A percentile compares a stretch with the other conserved stretches of the same genome.
These are phyloP conservation scores for Portunus trituberculatus DNA, from an alignment of 1,140 invertebrate species.

Conservation along the genomic window DNA sequence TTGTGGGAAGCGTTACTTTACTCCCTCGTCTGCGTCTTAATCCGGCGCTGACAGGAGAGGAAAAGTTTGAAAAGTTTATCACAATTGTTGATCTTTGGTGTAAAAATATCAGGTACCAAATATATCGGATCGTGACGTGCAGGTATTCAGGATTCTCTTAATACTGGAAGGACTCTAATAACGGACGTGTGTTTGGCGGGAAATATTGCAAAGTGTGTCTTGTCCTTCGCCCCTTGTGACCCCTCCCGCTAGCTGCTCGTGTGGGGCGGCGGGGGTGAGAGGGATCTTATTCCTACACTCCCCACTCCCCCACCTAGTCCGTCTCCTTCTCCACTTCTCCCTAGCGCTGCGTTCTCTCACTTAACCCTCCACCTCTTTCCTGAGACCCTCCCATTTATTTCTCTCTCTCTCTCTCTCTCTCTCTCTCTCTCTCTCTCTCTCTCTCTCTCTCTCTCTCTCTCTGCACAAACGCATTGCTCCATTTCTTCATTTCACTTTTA, in stretches of 20 bases:
- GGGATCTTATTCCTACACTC: neutral
- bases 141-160: neutral
- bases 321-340: neutral
- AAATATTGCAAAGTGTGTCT: neutral
- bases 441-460: constrained; percentile 31
- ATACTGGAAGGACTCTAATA: neutral
- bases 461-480: neutral
- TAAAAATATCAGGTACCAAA: neutral
- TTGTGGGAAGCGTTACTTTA: too few species aligned
- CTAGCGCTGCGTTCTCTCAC: neutral
- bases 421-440: constrained; percentile 29
- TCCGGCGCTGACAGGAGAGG: neutral
- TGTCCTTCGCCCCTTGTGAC: neutral
- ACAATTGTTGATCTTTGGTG: neutral
- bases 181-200: neutral
- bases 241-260: neutral
- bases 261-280: too few species aligned
- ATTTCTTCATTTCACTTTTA: too few species aligned
- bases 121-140: neutral
- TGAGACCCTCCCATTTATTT: neutral
- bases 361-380: neutral
- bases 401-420: neutral
- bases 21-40: too few species aligned
- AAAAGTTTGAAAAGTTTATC: neutral
- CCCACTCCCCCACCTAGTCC: neutral